Conservation (phyloP, 2,797 vertebrate species). For the Momotus momota region DNA sequence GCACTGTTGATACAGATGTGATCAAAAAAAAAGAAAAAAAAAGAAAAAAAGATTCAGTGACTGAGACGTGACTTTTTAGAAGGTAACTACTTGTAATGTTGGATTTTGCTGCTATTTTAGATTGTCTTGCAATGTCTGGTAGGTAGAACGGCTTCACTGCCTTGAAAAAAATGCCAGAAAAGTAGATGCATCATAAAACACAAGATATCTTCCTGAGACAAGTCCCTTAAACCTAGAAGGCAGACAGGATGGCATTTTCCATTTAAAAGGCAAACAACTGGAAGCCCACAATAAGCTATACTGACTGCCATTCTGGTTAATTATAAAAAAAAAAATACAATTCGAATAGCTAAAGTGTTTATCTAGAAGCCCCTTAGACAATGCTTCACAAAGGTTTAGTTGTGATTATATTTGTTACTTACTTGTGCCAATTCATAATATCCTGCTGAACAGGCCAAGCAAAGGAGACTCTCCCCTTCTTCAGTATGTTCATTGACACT, state of each 20-base stretch:
- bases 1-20: neutral
- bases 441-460: constrained; percentile 97
- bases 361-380: neutral
- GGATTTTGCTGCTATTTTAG: neutral
- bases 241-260: neutral
- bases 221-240: neutral
- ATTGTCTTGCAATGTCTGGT: neutral
- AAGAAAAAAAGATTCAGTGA: neutral
- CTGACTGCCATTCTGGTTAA: neutral
- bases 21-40: neutral
- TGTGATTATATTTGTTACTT: constrained; percentile 25
- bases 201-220: neutral
- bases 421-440: constrained; percentile 99
- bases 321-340: neutral
- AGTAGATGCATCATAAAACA: neutral
- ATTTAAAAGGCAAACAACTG: neutral
- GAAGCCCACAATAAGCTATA: neutral
- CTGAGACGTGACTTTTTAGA: neutral
- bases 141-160: neutral
- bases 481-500: constrained; percentile 99
- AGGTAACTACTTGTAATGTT: neutral
- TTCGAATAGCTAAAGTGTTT: neutral
- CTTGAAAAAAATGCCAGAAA: neutral
- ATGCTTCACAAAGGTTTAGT: neutral
- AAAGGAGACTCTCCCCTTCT: constrained; percentile 97